Evolutionary conservation across 1,140 invertebrate species (phyloP).

Genomic region (Uloborus diversus): DNA sequence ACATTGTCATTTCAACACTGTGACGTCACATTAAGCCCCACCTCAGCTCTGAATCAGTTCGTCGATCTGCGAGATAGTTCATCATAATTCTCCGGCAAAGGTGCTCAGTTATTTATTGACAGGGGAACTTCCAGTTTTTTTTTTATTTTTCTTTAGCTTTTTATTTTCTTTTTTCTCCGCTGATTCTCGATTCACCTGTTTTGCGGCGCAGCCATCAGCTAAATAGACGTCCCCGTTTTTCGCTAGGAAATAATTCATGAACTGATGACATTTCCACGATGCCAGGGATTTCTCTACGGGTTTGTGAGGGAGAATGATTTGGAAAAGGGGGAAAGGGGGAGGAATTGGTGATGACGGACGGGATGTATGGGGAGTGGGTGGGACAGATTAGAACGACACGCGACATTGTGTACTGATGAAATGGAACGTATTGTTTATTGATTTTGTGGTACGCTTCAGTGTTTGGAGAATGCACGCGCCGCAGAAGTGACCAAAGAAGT

Average conservation of each 20-base stretch:
- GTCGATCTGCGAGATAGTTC: not conserved
- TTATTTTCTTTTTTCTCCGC: constrained; percentile 5
- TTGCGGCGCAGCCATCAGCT: constrained; percentile 28
- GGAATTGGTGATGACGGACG: no score
- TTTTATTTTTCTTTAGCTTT: not conserved
- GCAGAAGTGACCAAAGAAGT: no score
- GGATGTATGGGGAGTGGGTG: not conserved
- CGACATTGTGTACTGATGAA: not conserved
- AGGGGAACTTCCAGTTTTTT: not conserved
- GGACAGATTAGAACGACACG: not conserved
- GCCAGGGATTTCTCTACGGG: not conserved
- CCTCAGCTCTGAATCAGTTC: not conserved
- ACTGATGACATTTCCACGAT: constrained; percentile 22
- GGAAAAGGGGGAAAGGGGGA: no score
- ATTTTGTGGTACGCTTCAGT: no score
- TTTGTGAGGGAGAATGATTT: not conserved
- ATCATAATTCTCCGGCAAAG: constrained; percentile 23
- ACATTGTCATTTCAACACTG: not conserved
- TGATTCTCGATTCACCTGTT: not conserved
- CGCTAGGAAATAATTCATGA: constrained; percentile 37
- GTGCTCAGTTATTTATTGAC: constrained; percentile 47
- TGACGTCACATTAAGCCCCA: not conserved
- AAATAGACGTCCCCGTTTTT: constrained; percentile 27
- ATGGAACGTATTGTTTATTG: constrained; percentile 2
- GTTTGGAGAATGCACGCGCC: no score